Evolutionary conservation across 2,797 vertebrate species (phyloP).

Genomic region (Scyliorhinus canicula): DNA sequence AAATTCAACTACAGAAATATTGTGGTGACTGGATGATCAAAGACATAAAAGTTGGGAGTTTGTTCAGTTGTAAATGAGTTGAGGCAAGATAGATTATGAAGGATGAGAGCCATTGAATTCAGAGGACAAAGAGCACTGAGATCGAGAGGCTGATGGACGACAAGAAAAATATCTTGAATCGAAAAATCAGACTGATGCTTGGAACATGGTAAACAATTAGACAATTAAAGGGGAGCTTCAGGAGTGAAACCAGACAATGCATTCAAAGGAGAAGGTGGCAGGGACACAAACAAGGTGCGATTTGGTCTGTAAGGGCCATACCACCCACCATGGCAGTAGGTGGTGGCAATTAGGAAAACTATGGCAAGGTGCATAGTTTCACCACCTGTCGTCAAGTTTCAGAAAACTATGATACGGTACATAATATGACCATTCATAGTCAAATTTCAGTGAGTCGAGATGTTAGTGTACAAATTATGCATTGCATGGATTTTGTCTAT

Average conservation of each 20-base stretch:
- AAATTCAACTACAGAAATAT: neutral
- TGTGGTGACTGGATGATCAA: neutral
- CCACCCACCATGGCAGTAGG: neutral
- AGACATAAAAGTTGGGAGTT: neutral
- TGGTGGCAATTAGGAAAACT: too few species aligned
- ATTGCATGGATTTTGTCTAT: neutral
- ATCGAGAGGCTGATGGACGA: neutral
- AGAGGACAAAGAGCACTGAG: too few species aligned
- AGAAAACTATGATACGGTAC: neutral
- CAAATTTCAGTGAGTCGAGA: neutral
- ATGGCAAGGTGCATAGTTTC: neutral
- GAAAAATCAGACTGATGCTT: neutral
- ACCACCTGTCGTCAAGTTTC: too few species aligned
- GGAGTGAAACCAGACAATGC: neutral
- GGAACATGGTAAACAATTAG: neutral
- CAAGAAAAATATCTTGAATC: neutral
- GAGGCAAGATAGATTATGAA: too few species aligned
- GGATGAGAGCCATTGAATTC: too few species aligned
- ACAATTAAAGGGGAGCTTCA: neutral
- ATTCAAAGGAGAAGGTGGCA: neutral
- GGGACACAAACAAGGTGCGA: neutral
- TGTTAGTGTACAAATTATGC: neutral
- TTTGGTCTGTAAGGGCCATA: neutral
- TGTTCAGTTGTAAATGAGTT: neutral
- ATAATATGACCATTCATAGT: neutral